Evolutionary conservation across 2,113 vertebrate genomes (phyloP).

Genomic region (Laticauda colubrina): DNA sequence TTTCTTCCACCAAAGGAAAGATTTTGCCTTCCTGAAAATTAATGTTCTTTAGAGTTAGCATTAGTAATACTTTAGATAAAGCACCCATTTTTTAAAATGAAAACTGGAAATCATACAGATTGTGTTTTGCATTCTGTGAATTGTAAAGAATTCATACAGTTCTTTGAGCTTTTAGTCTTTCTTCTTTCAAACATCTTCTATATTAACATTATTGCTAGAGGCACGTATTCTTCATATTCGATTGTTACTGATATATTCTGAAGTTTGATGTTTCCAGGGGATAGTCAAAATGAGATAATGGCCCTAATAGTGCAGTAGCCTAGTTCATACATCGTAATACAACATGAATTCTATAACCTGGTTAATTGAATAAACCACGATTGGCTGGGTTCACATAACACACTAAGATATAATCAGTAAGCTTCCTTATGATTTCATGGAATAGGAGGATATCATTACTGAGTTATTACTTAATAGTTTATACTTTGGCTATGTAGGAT

Average conservation of each 20-base stretch:
- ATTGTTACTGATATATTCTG: background rate
- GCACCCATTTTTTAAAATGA: too few species aligned
- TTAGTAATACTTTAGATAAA: background rate
- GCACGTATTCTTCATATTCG: background rate
- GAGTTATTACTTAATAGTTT: background rate
- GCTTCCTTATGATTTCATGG: background rate
- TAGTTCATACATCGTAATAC: background rate
- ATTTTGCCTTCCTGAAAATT: background rate
- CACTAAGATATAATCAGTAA: background rate
- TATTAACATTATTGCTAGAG: background rate
- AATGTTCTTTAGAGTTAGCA: background rate
- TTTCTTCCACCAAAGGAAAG: background rate
- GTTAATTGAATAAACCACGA: background rate
- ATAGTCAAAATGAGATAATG: background rate
- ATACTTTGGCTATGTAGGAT: background rate
- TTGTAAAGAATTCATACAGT: conserved; percentile 5
- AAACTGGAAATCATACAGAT: too few species aligned
- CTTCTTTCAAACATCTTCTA: background rate
- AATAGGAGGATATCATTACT: background rate
- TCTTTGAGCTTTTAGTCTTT: background rate
- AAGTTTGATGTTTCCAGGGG: background rate
- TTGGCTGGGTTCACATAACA: background rate
- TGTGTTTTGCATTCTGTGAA: background rate
- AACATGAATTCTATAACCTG: background rate
- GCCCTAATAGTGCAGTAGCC: background rate